Evolutionary conservation across 2,888 invertebrate genomes (phyloP), one percentile per base, ranked within the genome.

Genomic region (Conomelus anceps): DNA sequence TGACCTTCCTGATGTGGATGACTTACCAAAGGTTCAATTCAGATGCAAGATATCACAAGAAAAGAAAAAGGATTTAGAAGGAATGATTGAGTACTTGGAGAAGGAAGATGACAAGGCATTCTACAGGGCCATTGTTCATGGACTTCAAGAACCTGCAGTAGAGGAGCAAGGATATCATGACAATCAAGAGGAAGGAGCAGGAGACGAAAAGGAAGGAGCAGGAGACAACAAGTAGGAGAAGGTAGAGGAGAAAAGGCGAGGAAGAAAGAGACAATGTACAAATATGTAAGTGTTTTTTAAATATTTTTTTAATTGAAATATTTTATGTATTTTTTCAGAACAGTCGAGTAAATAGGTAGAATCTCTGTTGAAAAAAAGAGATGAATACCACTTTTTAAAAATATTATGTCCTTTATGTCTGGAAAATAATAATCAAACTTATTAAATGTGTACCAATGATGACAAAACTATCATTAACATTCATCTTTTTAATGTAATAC

Each of bases 51-150:
- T 89, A 86, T 86, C 89, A 22, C 86, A 63, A 89, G 87, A 89
- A 86, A 89, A 89, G 86, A 86, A 89, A 22, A 89, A 87, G 24
- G 89, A 89, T 87, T 63, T 89, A 4, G 87, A 22, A 23, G 87
- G 89, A 89, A 87, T 87, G 89, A 89, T 89, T 23, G 86, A 89
- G 13, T 89, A 87, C 87, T 24, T 89, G 89, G n/a, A 89, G 63
- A 63, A 89, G 26, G 89, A 89, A 86, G 87, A 89, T n/a, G 87
- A 87, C 22, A 89, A 89, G 23, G 85, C 89, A 17, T 89, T 89
- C 85, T 89, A 89, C 89, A 89, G 89, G 22, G 85, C 29, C 26
- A 89, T 89, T 26, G 84, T 89, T 84, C 13, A 88, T 84, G 24
- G 23, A 88, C 84, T 24, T 84, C 22, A 84, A 22, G 13, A 88